Conservation (phyloP, 2,888 invertebrate genomes). For the Leucoptera coffeella region DNA sequence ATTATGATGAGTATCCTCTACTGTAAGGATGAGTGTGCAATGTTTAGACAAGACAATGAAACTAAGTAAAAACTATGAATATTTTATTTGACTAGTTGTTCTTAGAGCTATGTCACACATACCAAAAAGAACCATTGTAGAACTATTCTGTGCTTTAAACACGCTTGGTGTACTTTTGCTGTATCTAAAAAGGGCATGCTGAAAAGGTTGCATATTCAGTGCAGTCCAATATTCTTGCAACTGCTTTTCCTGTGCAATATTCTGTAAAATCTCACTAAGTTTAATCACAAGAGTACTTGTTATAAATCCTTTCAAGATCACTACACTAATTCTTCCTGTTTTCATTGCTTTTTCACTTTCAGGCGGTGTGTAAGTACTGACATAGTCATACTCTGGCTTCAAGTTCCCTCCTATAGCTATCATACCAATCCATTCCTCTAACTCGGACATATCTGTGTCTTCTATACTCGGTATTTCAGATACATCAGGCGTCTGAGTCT, state of each 20-base stretch:
- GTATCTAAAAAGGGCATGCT: conserved; percentile 30
- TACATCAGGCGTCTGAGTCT: conserved; percentile 15
- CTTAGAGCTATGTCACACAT: conserved; percentile 14
- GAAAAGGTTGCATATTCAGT: conserved; percentile 26
- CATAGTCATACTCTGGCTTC: conserved; percentile 17
- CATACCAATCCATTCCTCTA: conserved; percentile 39
- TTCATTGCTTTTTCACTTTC: conserved; percentile 18
- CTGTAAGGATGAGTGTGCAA: too few relatives aligned
- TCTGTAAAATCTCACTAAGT: conserved; percentile 14
- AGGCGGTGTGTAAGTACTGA: conserved; percentile 27
- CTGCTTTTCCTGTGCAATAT: conserved; percentile 16
- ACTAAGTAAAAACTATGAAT: too few relatives aligned
- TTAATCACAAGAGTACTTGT: conserved; percentile 15
- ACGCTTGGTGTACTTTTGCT: conserved; percentile 15
- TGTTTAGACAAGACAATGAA: too few relatives aligned
- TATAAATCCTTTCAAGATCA: conserved; percentile 25
- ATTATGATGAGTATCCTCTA: too few relatives aligned
- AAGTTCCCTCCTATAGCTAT: conserved; percentile 18
- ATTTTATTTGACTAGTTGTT: conserved; percentile 32
- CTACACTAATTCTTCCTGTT: conserved; percentile 20
- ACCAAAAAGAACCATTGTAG: conserved; percentile 25
- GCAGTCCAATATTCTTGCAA: conserved; percentile 23
- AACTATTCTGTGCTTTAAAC: conserved; percentile 29
- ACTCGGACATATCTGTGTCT: conserved; percentile 22
- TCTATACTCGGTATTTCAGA: conserved; percentile 20